Evolutionary conservation across 2,113 vertebrate genomes (phyloP).

Genomic region (Chrysochloris asiatica): DNA sequence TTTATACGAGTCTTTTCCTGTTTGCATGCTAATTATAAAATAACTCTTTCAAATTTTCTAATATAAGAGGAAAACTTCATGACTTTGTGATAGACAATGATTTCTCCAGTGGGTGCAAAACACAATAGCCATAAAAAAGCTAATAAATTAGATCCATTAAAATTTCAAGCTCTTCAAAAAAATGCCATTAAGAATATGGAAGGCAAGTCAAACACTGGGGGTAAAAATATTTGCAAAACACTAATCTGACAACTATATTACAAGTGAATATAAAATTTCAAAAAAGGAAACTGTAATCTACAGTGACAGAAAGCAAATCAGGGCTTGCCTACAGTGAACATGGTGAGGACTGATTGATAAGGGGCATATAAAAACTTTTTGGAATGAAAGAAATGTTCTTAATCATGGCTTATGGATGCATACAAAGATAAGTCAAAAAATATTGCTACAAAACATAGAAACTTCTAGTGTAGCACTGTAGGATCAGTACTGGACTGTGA

Average conservation of each 20-base stretch:
- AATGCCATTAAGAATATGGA: not conserved
- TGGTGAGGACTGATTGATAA: not conserved
- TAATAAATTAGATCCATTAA: conserved; percentile 25
- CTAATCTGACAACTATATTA: not conserved
- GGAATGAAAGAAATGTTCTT: not conserved
- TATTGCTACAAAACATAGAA: too few relatives aligned
- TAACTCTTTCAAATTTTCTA: conserved; percentile 16
- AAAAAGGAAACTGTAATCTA: not conserved
- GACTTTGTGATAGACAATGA: not conserved
- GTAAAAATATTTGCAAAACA: not conserved
- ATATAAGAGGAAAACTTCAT: not conserved
- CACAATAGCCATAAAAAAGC: conserved; percentile 4
- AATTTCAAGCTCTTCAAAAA: conserved; percentile 42
- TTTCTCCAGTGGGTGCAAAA: not conserved
- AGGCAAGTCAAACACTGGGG: not conserved
- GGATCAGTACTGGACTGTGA: too few relatives aligned
- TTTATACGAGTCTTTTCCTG: not conserved
- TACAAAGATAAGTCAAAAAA: too few relatives aligned
- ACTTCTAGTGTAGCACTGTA: too few relatives aligned
- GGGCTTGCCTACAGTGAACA: not conserved
- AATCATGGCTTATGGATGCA: not conserved
- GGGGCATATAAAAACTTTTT: not conserved
- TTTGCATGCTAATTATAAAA: not conserved
- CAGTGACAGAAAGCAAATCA: not conserved
- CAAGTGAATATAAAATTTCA: not conserved